phyloP scores from a whole-genome alignment of 1,140 invertebrate genomes.

The Mizuhopecten yessoensis region DNA sequence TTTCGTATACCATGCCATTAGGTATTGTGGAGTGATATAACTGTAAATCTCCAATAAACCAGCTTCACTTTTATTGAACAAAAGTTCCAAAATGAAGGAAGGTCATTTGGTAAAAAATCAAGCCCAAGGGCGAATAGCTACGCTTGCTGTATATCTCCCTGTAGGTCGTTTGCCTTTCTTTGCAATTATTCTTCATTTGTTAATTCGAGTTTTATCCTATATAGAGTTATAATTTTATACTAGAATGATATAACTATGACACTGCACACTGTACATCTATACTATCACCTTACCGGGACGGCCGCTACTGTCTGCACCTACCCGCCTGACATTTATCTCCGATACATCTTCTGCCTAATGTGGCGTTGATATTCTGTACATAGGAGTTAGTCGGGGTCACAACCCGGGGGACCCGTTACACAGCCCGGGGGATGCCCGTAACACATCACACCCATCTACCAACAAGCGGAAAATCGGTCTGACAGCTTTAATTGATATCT shows the following conservation, averaged over 20 bases:
- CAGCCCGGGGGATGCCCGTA: neutral
- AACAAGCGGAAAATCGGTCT: constrained; percentile 3
- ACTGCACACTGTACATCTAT: neutral
- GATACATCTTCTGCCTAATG: neutral
- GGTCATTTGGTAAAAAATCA: neutral
- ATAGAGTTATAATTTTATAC: neutral
- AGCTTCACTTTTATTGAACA: too few species aligned
- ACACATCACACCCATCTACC: constrained; percentile 22
- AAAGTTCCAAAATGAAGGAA: neutral
- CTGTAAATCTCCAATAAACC: too few species aligned
- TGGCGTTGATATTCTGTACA: neutral
- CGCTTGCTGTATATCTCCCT: neutral
- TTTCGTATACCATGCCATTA: too few species aligned
- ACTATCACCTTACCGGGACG: neutral
- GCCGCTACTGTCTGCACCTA: neutral
- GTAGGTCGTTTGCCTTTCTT: neutral
- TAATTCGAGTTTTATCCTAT: neutral
- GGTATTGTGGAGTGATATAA: too few species aligned
- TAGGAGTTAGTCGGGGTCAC: neutral
- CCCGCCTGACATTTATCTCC: neutral
- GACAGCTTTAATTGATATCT: constrained; percentile 12
- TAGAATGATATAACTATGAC: neutral
- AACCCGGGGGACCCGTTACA: neutral
- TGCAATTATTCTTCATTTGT: neutral
- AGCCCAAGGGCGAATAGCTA: neutral